phyloP scores from a whole-genome alignment of 1,140 invertebrate species.

The Dreissena rostriformis region DNA sequence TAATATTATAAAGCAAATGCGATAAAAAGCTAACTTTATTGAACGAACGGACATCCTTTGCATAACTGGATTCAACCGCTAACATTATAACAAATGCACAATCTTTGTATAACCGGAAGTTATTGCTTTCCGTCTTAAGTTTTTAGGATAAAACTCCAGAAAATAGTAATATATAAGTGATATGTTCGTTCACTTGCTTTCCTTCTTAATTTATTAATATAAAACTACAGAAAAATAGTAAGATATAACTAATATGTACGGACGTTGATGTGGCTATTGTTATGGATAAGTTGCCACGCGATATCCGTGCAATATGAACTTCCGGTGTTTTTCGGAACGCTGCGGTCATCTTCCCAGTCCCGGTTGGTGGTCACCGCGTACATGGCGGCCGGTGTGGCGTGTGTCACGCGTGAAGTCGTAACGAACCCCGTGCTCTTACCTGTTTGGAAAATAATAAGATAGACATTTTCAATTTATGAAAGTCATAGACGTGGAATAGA shows the following conservation, averaged over 20 bases:
- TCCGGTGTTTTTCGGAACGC: conserved; percentile 49
- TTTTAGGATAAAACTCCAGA: too few species aligned
- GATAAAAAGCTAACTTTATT: not conserved
- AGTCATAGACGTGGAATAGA: not conserved
- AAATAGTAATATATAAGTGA: too few species aligned
- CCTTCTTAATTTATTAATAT: too few species aligned
- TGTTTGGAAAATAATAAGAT: conserved; percentile 28
- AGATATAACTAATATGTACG: too few species aligned
- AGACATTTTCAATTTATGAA: too few species aligned
- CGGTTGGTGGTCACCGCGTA: conserved; percentile 89
- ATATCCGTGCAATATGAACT: conserved; percentile 81
- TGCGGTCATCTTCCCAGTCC: conserved; percentile 77
- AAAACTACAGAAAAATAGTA: too few species aligned
- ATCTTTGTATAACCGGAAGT: not conserved
- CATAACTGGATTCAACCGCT: not conserved
- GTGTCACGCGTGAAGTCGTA: conserved; percentile 94
- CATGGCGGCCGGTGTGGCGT: conserved; percentile 93
- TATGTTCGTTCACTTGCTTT: too few species aligned
- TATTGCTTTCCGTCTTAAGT: too few species aligned
- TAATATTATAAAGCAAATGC: too few species aligned
- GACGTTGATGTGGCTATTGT: not conserved
- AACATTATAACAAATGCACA: conserved; percentile 1
- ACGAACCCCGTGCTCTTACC: conserved; percentile 93
- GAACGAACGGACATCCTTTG: not conserved
- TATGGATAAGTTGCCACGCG: conserved; percentile 71